Base-by-base conservation (phyloP, 2,888 invertebrate species). In the Brachyopa scutellaris region DNA sequence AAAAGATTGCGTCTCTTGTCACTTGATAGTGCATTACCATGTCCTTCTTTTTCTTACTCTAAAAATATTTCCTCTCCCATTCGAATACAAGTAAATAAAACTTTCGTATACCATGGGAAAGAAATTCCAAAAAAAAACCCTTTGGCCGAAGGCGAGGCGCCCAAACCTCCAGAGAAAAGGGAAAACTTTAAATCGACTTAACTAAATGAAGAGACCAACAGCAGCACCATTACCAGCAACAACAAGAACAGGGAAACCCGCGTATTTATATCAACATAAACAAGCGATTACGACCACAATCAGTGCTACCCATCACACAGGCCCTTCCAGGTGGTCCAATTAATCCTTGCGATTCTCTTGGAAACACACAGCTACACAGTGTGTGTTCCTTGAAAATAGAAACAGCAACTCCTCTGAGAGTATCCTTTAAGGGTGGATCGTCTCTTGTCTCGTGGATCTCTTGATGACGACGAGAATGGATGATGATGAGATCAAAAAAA, bases 251-350 rank as follows among this genome's bases (percentile, higher is more conserved):
- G 36, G 45, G 40, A 82, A 76, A 82, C 45, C 77, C 73, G 40
- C 74, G 79, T 78, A 79, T 79, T 78, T 78, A 53, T 77, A 77
- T 82, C 77, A 72, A 64, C 77, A 77, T 82, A 70, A 82, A 82
- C 82, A 77, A 82, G 64, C 70, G 82, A 82, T 82, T 82, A 77
- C 77, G 82, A 64, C 70, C 82, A 82, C 82, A 82, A 82, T 82
- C 82, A 82, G 82, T 82, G 82, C 77, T 82, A 82, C 82, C 77
- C 82, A 82, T 82, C 82, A 72, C 77, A 77, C 61, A 74, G 64
- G 64, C 77, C 82, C 82, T 82, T 82, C 82, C 59, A 77, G 82
- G 82, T 82, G 82, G 82, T 82, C 82, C 82, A 82, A 77, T 82
- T 82, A 82, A 82, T 82, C 82, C 82, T 82, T 82, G 82, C 66